Evolutionary conservation across 2,797 vertebrate species (phyloP).

Genomic region (Champsocephalus esox): DNA sequence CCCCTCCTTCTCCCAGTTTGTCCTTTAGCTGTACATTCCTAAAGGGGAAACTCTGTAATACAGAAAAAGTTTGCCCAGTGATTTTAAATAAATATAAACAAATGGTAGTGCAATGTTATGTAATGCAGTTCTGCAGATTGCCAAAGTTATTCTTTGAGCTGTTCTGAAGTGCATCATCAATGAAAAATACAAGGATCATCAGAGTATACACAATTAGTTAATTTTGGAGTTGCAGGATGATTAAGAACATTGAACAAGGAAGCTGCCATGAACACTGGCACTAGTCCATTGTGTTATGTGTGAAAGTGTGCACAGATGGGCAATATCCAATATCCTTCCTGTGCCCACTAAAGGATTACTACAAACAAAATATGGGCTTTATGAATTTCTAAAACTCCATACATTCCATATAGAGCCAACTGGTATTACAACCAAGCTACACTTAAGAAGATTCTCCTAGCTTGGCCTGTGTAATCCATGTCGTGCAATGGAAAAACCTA

Average conservation of each 20-base stretch:
- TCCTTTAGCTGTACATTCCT: constrained; percentile 24
- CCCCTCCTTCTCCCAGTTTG: constrained; percentile 23
- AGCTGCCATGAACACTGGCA: constrained; percentile 14
- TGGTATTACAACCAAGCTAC: neutral
- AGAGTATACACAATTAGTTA: neutral
- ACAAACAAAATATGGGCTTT: constrained; percentile 25
- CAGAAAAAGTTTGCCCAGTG: neutral
- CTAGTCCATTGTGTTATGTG: constrained; percentile 13
- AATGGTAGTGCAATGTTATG: neutral
- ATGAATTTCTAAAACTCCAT: constrained; percentile 11
- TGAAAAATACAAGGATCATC: constrained; percentile 1
- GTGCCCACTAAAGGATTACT: constrained; percentile 20
- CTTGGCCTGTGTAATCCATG: constrained; percentile 39
- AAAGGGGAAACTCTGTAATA: constrained; percentile 17
- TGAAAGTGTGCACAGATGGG: constrained; percentile 25
- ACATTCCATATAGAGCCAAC: constrained; percentile 2
- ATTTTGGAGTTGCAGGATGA: neutral
- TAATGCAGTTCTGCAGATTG: neutral
- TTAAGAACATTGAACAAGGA: constrained; percentile 7
- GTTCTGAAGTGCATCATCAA: neutral
- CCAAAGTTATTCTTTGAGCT: neutral
- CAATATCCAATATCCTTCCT: constrained; percentile 15
- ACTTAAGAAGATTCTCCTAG: constrained; percentile 22
- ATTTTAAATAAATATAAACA: constrained; percentile 10
- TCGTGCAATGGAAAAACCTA: constrained; percentile 51